phyloP scores from a whole-genome alignment of 2,888 invertebrate species.

The Zygaena filipendulae region DNA sequence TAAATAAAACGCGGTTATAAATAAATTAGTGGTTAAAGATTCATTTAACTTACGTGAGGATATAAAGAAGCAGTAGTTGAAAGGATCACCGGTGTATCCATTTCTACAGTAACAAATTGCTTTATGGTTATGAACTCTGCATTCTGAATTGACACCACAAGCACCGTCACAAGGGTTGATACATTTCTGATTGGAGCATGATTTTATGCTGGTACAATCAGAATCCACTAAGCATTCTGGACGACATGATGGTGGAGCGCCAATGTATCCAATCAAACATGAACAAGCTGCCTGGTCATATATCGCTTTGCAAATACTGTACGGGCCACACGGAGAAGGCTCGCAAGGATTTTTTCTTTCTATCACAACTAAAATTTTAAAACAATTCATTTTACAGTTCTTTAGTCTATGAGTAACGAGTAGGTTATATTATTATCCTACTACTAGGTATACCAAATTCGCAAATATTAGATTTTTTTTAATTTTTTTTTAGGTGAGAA shows the following conservation, averaged over 20 bases:
- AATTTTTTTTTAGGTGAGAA: too few species aligned
- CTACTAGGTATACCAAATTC: too few species aligned
- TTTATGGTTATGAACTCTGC: conserved; percentile 84
- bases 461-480: too few species aligned
- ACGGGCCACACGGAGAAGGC: conserved; percentile 82
- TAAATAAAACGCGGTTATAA: conserved; percentile 1
- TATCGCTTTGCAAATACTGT: conserved; percentile 73
- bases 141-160: conserved; percentile 81
- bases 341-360: conserved; percentile 65
- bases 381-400: conserved; percentile 1
- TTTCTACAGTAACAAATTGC: conserved; percentile 85
- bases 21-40: too few species aligned
- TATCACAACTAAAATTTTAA: conserved; percentile 22
- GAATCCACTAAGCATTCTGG: conserved; percentile 87
- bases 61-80: conserved; percentile 69
- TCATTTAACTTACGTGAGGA: too few species aligned
- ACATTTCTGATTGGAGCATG: conserved; percentile 84
- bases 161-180: conserved; percentile 83
- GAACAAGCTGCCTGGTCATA: conserved; percentile 75
- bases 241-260: conserved; percentile 80
- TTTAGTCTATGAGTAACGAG: too few species aligned
- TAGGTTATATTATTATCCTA: too few species aligned
- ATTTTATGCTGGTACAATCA: conserved; percentile 79
- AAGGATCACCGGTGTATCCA: conserved; percentile 83
- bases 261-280: conserved; percentile 79